Evolutionary conservation across 1,140 invertebrate species (phyloP).

Genomic region (Pachyrhynchus sulphureomaculatus): DNA sequence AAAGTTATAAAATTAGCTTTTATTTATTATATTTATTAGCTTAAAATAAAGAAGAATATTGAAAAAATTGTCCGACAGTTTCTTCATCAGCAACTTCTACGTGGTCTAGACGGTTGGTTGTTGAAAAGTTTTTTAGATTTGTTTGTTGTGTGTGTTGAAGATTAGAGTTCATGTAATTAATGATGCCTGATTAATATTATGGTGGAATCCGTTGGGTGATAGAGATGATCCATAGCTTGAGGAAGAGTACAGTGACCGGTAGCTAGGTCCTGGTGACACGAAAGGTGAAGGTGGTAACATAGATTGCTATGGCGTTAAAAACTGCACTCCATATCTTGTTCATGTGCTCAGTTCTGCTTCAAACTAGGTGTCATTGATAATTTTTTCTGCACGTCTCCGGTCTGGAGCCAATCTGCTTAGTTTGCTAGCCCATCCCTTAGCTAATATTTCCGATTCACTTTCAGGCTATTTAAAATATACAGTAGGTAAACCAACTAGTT

Average conservation of each 20-base stretch:
- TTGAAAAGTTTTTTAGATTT: too few relatives aligned
- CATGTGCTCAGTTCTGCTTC: not conserved
- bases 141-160: too few relatives aligned
- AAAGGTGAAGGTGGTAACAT: not conserved
- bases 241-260: too few relatives aligned
- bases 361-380: not conserved
- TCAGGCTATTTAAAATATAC: not conserved
- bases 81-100: too few relatives aligned
- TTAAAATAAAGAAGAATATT: too few relatives aligned
- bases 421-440: not conserved
- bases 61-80: too few relatives aligned
- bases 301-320: not conserved
- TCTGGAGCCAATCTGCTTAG: not conserved
- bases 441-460: not conserved
- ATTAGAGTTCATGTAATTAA: too few relatives aligned
- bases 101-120: too few relatives aligned
- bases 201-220: too few relatives aligned
- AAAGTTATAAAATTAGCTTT: too few relatives aligned
- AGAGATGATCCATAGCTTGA: not conserved
- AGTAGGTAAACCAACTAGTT: not conserved
- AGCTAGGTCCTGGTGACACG: not conserved
- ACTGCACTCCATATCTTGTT: not conserved
- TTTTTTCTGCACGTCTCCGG: not conserved
- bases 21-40: too few relatives aligned
- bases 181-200: too few relatives aligned